These are phyloP conservation scores for Pecten maximus DNA, from an alignment of 2,888 invertebrate genomes.

Conservation along the genomic window DNA sequence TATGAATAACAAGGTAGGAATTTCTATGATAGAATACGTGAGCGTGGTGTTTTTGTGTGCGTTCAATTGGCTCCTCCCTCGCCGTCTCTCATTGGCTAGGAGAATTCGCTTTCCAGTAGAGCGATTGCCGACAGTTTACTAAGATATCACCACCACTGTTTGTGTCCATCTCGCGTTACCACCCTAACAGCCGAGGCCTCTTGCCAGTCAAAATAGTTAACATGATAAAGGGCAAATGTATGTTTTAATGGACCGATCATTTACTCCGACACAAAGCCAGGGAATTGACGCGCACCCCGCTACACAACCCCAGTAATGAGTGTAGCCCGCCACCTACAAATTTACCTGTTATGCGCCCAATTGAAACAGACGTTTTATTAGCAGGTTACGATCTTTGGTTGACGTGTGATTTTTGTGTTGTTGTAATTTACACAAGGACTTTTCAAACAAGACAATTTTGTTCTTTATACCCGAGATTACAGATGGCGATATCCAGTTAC, in stretches of 20 bases:
- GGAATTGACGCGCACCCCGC: constrained; percentile 13
- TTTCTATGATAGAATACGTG: background rate
- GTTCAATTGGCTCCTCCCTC: background rate
- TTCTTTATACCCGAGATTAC: background rate
- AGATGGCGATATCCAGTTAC: constrained; percentile 14
- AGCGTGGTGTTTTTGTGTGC: constrained; percentile 9
- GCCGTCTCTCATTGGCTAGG: background rate
- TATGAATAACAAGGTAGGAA: background rate
- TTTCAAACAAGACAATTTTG: background rate
- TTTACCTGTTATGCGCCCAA: background rate
- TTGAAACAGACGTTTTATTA: constrained; percentile 29
- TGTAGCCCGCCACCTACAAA: background rate
- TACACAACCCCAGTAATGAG: background rate
- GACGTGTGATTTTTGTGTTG: constrained; percentile 13
- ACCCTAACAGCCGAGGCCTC: background rate
- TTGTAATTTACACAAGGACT: constrained; percentile 33
- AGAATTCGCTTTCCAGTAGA: background rate
- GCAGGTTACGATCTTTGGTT: constrained; percentile 8
- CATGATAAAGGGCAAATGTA: constrained; percentile 30
- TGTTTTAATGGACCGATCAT: background rate
- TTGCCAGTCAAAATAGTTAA: constrained; percentile 15
- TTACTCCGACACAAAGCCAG: constrained; percentile 2
- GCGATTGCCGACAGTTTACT: constrained; percentile 29
- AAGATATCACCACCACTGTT: background rate
- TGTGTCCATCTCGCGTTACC: constrained; percentile 11